These are phyloP conservation scores for Spongia lamella DNA, from an alignment of 37 sponge, comb jelly and placozoan species.

Conservation along the genomic window DNA sequence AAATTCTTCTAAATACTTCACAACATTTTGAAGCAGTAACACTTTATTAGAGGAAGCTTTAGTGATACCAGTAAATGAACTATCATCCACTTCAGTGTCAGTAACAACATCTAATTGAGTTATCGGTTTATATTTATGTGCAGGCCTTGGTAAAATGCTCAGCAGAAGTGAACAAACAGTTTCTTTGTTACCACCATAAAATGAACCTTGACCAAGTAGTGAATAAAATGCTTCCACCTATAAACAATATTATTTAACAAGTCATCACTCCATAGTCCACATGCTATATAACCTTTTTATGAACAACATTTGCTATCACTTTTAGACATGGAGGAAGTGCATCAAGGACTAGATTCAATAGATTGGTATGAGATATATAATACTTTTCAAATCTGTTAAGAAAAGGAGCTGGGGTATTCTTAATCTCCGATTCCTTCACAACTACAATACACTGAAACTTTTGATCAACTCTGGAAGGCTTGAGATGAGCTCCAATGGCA, in stretches of 20 bases:
- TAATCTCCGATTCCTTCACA: conserved; percentile 68
- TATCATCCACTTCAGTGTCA: too few species aligned
- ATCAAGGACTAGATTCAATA: conserved; percentile 64
- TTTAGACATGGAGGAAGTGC: conserved; percentile 70
- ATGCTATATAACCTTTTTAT: conserved; percentile 72
- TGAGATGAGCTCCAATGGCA: conserved; percentile 83
- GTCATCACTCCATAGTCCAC: too few species aligned
- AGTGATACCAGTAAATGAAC: too few species aligned
- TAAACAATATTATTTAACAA: too few species aligned
- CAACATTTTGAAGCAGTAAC: too few species aligned
- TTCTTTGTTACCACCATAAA: conserved; percentile 67
- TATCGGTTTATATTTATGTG: conserved; percentile 1
- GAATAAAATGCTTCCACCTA: conserved; percentile 26
- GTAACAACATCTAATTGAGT: too few species aligned
- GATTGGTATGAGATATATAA: conserved; percentile 49
- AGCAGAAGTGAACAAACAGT: conserved; percentile 83
- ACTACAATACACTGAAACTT: conserved; percentile 83
- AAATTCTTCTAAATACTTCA: too few species aligned
- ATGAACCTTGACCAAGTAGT: conserved; percentile 21
- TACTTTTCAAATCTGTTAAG: conserved; percentile 91
- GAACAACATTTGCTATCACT: conserved; percentile 35
- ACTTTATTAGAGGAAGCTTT: too few species aligned
- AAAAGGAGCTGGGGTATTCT: conserved; percentile 80
- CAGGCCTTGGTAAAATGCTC: conserved; percentile 59
- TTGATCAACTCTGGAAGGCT: conserved; percentile 74